Evolutionary conservation across 1,140 invertebrate species (phyloP).

Genomic region (Drosophila varians): DNA sequence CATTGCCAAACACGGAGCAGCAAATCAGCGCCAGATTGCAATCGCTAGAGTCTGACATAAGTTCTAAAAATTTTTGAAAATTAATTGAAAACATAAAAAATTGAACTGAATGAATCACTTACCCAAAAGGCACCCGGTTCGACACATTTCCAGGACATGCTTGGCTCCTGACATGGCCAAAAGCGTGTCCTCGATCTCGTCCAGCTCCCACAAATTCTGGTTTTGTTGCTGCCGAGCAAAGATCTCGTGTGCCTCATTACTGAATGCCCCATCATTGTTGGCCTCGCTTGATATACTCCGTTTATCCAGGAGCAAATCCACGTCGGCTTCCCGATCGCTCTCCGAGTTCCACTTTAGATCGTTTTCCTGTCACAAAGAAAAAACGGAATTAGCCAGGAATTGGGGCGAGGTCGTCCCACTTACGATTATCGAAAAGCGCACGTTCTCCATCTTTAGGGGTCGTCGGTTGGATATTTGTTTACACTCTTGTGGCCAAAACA

Average conservation of each 20-base stretch:
- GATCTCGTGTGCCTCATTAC: slow-evolving; percentile 77
- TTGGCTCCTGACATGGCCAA: slow-evolving; percentile 84
- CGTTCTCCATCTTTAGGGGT: slow-evolving; percentile 74
- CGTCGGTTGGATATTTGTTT: slow-evolving; percentile 45
- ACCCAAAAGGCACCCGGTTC: slow-evolving; percentile 82
- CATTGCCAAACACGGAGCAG: slow-evolving; percentile 57
- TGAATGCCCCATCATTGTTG: slow-evolving; percentile 79
- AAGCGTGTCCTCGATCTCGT: slow-evolving; percentile 83
- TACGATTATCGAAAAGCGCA: slow-evolving; percentile 83
- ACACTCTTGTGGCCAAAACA: slow-evolving; percentile 53
- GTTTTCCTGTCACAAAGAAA: slow-evolving; percentile 75
- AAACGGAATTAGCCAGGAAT: slow-evolving; percentile 12
- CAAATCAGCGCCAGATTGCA: slow-evolving; percentile 73
- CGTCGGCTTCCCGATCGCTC: slow-evolving; percentile 59
- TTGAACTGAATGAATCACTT: background rate
- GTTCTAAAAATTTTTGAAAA: slow-evolving; percentile 41
- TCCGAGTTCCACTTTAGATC: slow-evolving; percentile 81
- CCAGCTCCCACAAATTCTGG: slow-evolving; percentile 83
- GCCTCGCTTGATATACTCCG: slow-evolving; percentile 85
- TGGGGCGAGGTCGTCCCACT: slow-evolving; percentile 27
- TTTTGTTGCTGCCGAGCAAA: slow-evolving; percentile 69
- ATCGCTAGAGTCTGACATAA: slow-evolving; percentile 61
- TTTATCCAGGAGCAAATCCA: slow-evolving; percentile 70
- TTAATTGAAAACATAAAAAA: background rate
- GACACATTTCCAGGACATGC: slow-evolving; percentile 84